Evolutionary conservation across 2,888 invertebrate genomes (phyloP), one percentile per base, ranked within the genome.

Genomic region (Strigamia crassipes): DNA sequence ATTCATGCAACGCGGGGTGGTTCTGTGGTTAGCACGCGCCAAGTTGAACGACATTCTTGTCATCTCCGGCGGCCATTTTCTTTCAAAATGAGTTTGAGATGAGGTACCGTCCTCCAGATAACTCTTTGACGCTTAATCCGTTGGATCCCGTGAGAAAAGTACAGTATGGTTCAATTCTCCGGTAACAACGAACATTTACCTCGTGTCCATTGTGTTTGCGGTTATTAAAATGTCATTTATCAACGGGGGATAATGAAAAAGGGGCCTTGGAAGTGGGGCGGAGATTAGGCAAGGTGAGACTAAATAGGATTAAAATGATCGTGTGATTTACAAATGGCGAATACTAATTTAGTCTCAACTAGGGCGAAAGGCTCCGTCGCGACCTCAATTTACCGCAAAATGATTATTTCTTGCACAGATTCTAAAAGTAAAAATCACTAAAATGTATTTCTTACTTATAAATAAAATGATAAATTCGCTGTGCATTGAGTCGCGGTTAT

Each of bases 11-110:
- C 23, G 18, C 3, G 61, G 61, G 61, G 61, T 10, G 61, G 8
- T 12, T 61, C 61, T 61, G 61, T 61, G 61, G 61, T 61, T 61
- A 61, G 61, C 61, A 61, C 61, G 61, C 18, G 61, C 61, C 61
- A 61, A 61, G 18, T 1, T 61, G 18, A 18, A 61, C 18, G 61
- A 61, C 61, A 61, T 15, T 61, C 61, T 3, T 61, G 61, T 18
- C 61, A 18, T 23, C 18, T 61, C 18, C 15, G 6, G 34, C 34
- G 3, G 4, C 6, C 34, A 34, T 6, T 21, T 21, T 10, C n/a
- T n/a, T 18, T 23, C 18, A 18, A 61, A 61, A 61, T 61, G n/a
- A 61, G 18, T 61, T 61, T 61, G 61, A 61, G 61, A 61, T 61
- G 61, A 61, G 61, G 61, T 61, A 18, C n/a, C 8, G 2, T 61